Evolutionary conservation across 2,797 vertebrate genomes (phyloP), one percentile per base, ranked within the genome.

Genomic region (Tragopan temminckii): DNA sequence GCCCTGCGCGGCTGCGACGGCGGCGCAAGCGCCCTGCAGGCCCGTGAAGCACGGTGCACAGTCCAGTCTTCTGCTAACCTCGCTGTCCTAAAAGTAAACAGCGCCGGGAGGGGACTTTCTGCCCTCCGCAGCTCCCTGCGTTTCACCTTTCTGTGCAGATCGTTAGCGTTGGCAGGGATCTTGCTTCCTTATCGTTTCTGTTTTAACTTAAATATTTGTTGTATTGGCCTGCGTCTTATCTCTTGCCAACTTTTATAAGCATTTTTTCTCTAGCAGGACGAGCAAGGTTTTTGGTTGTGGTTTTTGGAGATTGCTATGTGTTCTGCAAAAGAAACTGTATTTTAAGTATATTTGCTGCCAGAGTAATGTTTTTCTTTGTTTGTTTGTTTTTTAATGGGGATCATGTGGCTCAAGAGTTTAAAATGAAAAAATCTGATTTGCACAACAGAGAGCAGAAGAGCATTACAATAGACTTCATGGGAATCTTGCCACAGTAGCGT

Each of bases 131-230:
- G 13, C 23, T 62, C 75, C 25, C 81, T 69, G 59, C 48, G 40
- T 89, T 77, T 91, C 59, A 21, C 11, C 43, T 29, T 24, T 43
- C 46, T 3, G 0, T 40, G 58, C 50, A 79, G 80, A 7, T 87
- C 14, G 4, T 53, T 74, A 64, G 59, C 5, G 3, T 14, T 74
- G 48, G 55, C 59, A 19, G 33, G 70, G 86, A 35, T 36, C 33
- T 88, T 36, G 23, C 24, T 80, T 91, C 46, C 46, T 70, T 4
- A 61, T 71, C 16, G 0, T 36, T 46, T 17, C 29, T 61, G 36
- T 43, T 78, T 74, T 45, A 21, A 36, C 14, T 10, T 52, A 85
- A 90, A 84, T 85, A 63, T 67, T 85, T 85, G 61, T 13, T 67
- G 27, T 1, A 1, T 4, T 66, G 86, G 79, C 4, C 14, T 29